Conservation (phyloP, 92 coral and sea anemone species). For the Palythoa grandis region DNA sequence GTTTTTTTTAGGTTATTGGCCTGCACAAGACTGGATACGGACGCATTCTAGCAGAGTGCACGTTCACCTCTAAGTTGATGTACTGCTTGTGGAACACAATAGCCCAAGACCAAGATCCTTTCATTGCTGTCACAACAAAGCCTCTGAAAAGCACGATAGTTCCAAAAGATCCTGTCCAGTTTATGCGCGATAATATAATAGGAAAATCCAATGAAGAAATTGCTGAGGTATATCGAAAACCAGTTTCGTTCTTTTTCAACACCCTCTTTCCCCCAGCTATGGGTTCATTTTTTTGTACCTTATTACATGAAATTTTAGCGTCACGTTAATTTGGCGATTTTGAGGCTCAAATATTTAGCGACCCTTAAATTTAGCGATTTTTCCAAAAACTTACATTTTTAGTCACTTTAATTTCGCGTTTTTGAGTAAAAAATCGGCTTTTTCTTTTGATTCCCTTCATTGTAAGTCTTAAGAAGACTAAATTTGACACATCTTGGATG, state of each 20-base stretch:
- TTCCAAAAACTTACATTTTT: no score
- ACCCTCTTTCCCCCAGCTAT: no score
- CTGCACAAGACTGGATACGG: constrained; percentile 62
- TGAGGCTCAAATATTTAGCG: no score
- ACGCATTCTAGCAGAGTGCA: constrained; percentile 61
- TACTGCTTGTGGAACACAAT: constrained; percentile 64
- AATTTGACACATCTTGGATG: no score
- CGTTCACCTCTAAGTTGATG: constrained; percentile 54
- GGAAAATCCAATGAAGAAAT: constrained; percentile 57
- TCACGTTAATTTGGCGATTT: no score
- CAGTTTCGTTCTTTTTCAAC: background rate
- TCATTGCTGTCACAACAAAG: constrained; percentile 61
- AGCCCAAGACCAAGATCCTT: constrained; percentile 56
- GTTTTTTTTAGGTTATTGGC: constrained; percentile 57
- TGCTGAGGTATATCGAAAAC: background rate
- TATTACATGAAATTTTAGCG: no score
- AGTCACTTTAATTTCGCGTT: no score
- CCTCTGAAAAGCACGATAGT: constrained; percentile 16
- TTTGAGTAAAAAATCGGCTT: no score
- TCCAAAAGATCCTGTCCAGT: background rate
- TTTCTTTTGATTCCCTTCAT: no score
- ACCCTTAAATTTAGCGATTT: no score
- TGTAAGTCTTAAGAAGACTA: no score
- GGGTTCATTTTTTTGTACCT: no score
- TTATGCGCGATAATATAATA: constrained; percentile 36